Base-by-base conservation (phyloP, 2,113 vertebrate species). In the Sebastes fasciatus region DNA sequence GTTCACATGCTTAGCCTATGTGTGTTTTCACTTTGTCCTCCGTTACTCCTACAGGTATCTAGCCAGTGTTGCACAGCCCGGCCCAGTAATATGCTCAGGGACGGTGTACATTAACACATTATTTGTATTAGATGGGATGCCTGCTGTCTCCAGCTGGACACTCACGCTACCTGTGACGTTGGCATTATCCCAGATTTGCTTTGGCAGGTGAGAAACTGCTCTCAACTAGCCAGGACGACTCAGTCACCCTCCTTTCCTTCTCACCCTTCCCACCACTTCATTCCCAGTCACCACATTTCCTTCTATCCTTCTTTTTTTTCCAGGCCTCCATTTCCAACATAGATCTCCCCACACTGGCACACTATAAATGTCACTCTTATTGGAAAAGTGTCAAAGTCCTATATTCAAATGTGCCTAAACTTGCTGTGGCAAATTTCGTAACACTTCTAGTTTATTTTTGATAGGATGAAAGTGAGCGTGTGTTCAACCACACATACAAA, bases 151-250 rank as follows among this genome's bases (percentile, higher is more conserved):
- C 89, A 92, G 91, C 86, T 92, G 92, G 89, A 92, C 74, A 51
- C 61, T 72, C 77, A 63, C 9, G 46, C 80, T 91, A 88, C 86
- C 84, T 89, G 83, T 77, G 80, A 79, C 46, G 77, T 85, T 92
- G 91, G 88, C 91, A 60, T 91, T 51, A 86, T 84, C 83, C 80
- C 90, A 93, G 88, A 94, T 91, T 89, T 84, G 77, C 80, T 74
- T 64, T 93, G 92, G 83, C 92, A 92, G 83, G 85, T 74, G 82
- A 88, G 55, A 87, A 49, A 74, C 87, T 81, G 80, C 70, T 90
- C 83, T 75, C 79, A 86, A 82, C 60, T 62, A 10, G 73, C 82
- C 86, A 73, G 80, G 62, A 77, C 12, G 46, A 80, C 73, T 79
- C 82, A 48, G 13, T n/a, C 77, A 17, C 60, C 62, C 26, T 68